phyloP scores from a whole-genome alignment of 2,797 vertebrate genomes.

The Columba guinea region DNA sequence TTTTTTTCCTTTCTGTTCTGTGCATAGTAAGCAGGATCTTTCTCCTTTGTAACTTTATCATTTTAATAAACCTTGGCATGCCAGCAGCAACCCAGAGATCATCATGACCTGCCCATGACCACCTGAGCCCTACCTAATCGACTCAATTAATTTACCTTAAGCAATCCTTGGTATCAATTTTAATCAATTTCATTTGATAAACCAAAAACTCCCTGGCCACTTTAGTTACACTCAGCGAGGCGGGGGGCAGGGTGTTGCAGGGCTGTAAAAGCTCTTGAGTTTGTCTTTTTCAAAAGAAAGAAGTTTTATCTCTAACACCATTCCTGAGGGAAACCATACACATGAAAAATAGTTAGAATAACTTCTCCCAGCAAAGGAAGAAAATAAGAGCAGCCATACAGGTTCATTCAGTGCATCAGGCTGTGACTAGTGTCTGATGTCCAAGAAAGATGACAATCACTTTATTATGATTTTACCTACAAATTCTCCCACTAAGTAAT shows the following conservation, averaged over 20 bases:
- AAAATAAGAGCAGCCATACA: background rate
- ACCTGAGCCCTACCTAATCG: slow-evolving; percentile 57
- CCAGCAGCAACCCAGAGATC: background rate
- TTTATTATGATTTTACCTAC: background rate
- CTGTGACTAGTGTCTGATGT: background rate
- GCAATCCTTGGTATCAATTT: background rate
- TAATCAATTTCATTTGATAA: background rate
- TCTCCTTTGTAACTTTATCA: slow-evolving; percentile 36
- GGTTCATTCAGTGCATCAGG: no score
- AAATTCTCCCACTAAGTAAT: background rate
- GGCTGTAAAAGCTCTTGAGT: background rate
- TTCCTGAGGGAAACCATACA: background rate
- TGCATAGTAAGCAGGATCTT: slow-evolving; percentile 20
- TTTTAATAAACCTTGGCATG: slow-evolving; percentile 56
- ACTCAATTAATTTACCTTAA: slow-evolving; percentile 22
- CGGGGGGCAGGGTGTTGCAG: no score
- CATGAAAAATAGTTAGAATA: background rate
- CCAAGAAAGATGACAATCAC: background rate
- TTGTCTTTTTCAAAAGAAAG: background rate
- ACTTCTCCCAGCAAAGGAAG: background rate
- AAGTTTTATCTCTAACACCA: background rate
- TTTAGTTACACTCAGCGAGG: background rate
- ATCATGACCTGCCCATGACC: background rate
- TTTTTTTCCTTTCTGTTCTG: background rate
- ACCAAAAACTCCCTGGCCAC: background rate